These are phyloP conservation scores for Phaenicophaeus curvirostris DNA, from an alignment of 2,797 vertebrate genomes.

Conservation along the genomic window DNA sequence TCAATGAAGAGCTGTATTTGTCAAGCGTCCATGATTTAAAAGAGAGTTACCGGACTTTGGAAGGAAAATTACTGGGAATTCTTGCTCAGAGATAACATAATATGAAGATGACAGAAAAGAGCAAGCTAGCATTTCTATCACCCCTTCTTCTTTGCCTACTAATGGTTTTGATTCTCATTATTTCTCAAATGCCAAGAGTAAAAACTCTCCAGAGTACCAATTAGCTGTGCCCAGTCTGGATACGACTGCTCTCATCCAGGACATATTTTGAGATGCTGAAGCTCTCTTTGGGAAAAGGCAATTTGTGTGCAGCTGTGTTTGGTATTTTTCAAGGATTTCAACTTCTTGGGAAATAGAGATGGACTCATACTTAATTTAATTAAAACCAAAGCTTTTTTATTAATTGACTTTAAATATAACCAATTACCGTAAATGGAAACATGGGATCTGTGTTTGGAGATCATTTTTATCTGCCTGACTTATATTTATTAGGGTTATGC, in stretches of 20 bases:
- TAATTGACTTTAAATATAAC: slow-evolving; percentile 52
- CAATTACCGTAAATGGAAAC: slow-evolving; percentile 21
- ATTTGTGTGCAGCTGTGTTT: slow-evolving; percentile 73
- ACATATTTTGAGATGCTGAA: slow-evolving; percentile 47
- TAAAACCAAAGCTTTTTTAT: slow-evolving; percentile 56
- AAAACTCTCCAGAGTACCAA: slow-evolving; percentile 70
- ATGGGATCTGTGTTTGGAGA: slow-evolving; percentile 13
- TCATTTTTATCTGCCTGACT: slow-evolving; percentile 7
- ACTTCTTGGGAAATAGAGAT: slow-evolving; percentile 36
- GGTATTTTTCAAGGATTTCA: slow-evolving; percentile 57
- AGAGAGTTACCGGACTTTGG: neutral
- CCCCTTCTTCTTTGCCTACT: slow-evolving; percentile 41
- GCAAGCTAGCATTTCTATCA: slow-evolving; percentile 6
- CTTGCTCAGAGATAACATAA: slow-evolving; percentile 44
- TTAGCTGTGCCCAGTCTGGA: slow-evolving; percentile 62
- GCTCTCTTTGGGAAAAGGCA: slow-evolving; percentile 73
- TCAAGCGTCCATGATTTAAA: neutral
- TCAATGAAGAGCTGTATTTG: neutral
- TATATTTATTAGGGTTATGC: neutral
- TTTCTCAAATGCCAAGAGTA: slow-evolving; percentile 64
- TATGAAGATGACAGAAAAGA: slow-evolving; percentile 45
- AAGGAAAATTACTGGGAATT: slow-evolving; percentile 34
- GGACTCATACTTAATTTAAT: slow-evolving; percentile 60
- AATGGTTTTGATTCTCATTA: slow-evolving; percentile 70
- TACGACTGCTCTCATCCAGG: slow-evolving; percentile 33